phyloP scores from a whole-genome alignment of 2,797 vertebrate species.

The Sciurus vulgaris region DNA sequence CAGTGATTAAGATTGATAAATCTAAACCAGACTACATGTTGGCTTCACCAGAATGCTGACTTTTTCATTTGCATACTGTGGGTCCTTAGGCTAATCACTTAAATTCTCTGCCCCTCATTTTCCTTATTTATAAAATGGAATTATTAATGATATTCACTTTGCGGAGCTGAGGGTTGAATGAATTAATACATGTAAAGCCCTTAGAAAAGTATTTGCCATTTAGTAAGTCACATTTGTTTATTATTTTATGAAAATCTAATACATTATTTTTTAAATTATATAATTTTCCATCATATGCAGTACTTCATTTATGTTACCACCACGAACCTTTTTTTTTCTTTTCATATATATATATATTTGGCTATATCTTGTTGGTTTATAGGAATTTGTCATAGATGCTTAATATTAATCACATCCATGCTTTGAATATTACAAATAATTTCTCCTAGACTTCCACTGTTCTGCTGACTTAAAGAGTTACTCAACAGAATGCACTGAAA shows the following conservation, averaged over 20 bases:
- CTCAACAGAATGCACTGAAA: not conserved
- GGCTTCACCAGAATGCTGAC: not conserved
- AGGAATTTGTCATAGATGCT: not conserved
- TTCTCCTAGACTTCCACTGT: not conserved
- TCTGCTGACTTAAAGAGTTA: not conserved
- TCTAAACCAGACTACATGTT: not conserved
- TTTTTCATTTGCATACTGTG: not conserved
- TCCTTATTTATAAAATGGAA: not conserved
- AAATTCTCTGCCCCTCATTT: not conserved
- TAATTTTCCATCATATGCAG: not conserved
- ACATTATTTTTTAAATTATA: not conserved
- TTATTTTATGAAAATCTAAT: not conserved
- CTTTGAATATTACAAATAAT: not conserved
- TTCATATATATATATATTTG: not conserved
- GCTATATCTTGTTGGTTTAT: not conserved
- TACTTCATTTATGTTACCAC: not conserved
- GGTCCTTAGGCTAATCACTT: not conserved
- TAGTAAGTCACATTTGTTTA: not conserved
- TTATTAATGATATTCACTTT: not conserved
- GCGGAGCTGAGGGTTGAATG: not conserved
- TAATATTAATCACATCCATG: not conserved
- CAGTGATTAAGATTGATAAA: not conserved
- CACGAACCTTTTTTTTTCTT: not conserved
- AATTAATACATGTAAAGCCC: not conserved
- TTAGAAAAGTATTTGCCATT: not conserved